phyloP scores from a whole-genome alignment of 1,140 invertebrate species.

The Drosophila pseudoobscura region DNA sequence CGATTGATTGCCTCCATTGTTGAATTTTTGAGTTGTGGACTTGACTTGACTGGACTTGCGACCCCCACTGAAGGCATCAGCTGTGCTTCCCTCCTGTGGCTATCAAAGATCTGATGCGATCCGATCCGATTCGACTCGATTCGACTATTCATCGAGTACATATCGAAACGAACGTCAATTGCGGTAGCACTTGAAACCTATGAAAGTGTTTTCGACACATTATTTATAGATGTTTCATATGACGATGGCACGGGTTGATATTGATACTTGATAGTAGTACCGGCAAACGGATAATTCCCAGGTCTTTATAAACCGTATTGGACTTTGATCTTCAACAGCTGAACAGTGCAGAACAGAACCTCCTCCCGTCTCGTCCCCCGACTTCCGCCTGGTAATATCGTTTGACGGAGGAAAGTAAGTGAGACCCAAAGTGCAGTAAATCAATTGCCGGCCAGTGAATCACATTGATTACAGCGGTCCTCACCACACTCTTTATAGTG shows the following conservation, averaged over 20 bases:
- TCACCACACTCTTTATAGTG: too few species aligned
- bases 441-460: slow-evolving; percentile 12
- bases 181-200: slow-evolving; percentile 36
- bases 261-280: background rate
- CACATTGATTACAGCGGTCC: too few species aligned
- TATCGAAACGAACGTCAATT: slow-evolving; percentile 26
- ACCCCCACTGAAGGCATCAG: too few species aligned
- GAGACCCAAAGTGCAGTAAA: background rate
- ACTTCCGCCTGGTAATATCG: slow-evolving; percentile 30
- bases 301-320: background rate
- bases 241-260: slow-evolving; percentile 36
- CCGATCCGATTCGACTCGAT: background rate
- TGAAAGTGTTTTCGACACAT: slow-evolving; percentile 38
- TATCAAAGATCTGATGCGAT: slow-evolving; percentile 22
- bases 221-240: slow-evolving; percentile 42
- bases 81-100: background rate
- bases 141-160: background rate
- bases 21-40: too few species aligned
- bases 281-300: slow-evolving; percentile 35
- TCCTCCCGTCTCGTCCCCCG: slow-evolving; percentile 2
- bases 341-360: background rate
- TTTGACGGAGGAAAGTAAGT: background rate
- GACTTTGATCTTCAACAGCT: slow-evolving; percentile 32
- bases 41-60: too few species aligned
- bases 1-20: too few species aligned